Conservation (phyloP, 2,888 invertebrate genomes). For the Orthosia cruda region DNA sequence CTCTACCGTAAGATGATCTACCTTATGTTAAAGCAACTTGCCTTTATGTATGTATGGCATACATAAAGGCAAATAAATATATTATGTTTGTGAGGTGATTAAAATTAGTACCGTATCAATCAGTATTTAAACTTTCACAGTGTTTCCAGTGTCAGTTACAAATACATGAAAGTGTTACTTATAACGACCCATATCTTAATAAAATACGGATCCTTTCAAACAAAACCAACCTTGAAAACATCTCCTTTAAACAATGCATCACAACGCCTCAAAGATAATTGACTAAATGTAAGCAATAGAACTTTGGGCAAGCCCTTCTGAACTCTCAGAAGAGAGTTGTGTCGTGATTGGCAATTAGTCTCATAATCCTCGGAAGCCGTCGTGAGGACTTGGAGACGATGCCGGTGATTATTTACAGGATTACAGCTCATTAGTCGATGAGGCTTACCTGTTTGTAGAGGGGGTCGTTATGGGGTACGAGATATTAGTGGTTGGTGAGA, state of each 20-base stretch:
- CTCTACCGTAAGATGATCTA: no score
- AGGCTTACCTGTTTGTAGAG: conserved; percentile 37
- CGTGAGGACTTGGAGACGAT: conserved; percentile 46
- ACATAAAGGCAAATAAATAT: no score
- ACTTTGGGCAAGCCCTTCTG: conserved; percentile 41
- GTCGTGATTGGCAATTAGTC: conserved; percentile 66
- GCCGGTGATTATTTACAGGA: conserved; percentile 50
- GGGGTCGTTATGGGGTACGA: conserved; percentile 1
- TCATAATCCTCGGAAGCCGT: conserved; percentile 56
- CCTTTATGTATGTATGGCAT: no score
- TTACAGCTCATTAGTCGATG: conserved; percentile 45
- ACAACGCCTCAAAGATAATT: conserved; percentile 59
- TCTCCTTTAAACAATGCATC: conserved; percentile 59
- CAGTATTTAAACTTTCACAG: no score
- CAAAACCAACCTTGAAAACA: neutral
- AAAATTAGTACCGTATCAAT: no score
- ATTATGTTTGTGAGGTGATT: no score
- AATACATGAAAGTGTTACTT: neutral
- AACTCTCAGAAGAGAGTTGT: conserved; percentile 52
- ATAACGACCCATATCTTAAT: neutral
- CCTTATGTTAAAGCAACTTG: no score
- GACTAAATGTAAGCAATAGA: conserved; percentile 50
- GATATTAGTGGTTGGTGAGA: neutral
- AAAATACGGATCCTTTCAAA: neutral
- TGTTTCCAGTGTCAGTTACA: no score